phyloP scores from a whole-genome alignment of 2,888 invertebrate genomes.

The Stictocephala bisonia region DNA sequence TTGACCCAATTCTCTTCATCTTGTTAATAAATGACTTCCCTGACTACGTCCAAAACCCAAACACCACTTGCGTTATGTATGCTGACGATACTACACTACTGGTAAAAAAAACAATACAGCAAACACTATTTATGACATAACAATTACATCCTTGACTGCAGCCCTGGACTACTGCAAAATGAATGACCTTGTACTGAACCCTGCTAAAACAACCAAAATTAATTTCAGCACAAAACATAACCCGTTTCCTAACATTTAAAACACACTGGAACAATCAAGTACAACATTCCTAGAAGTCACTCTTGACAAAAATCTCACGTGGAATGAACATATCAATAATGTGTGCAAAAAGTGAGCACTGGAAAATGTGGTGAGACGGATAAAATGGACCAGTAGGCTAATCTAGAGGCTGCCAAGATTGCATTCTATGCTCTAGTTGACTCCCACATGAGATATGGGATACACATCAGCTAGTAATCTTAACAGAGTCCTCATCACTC shows the following conservation, averaged over 20 bases:
- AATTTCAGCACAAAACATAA: conserved; percentile 14
- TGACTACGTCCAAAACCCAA: background rate
- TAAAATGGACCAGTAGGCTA: no score
- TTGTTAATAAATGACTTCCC: background rate
- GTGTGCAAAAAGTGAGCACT: no score
- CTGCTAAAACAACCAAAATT: background rate
- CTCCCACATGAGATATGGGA: no score
- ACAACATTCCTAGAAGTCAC: no score
- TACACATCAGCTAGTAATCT: background rate
- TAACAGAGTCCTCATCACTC: background rate
- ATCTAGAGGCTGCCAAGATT: background rate
- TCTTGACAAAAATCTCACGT: no score
- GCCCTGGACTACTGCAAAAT: conserved; percentile 1
- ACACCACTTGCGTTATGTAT: conserved; percentile 5
- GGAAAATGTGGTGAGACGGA: no score
- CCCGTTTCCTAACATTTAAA: background rate
- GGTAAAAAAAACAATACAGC: background rate
- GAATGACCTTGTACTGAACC: background rate
- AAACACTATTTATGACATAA: background rate
- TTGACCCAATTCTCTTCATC: background rate
- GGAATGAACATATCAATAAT: no score
- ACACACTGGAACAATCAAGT: no score
- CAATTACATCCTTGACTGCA: background rate
- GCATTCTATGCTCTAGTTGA: background rate
- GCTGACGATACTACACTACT: conserved; percentile 3